phyloP scores from a whole-genome alignment of 2,113 vertebrate genomes.

The Meriones unguiculatus region DNA sequence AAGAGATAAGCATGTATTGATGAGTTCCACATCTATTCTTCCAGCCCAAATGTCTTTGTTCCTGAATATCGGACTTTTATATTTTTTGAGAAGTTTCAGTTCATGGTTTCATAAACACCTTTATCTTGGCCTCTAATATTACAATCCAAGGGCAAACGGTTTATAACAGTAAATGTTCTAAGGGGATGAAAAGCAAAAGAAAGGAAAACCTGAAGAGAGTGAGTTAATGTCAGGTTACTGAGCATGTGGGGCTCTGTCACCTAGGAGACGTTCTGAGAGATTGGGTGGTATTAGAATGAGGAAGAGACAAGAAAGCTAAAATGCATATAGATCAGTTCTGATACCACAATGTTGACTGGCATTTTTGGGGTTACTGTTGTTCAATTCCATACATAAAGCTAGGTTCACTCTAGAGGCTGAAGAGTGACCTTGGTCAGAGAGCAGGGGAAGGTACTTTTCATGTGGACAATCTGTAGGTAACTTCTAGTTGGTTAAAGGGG shows the following conservation, averaged over 20 bases:
- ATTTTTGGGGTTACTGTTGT: neutral
- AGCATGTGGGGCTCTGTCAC: neutral
- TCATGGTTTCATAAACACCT: neutral
- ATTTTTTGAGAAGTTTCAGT: neutral
- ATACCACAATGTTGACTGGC: neutral
- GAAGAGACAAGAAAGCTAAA: neutral
- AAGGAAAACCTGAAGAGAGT: neutral
- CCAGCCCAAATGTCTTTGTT: neutral
- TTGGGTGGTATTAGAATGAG: neutral
- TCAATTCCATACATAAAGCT: neutral
- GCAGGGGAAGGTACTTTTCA: neutral
- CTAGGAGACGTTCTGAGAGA: neutral
- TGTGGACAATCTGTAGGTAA: neutral
- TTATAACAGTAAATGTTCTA: slow-evolving; percentile 16
- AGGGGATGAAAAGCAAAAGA: neutral
- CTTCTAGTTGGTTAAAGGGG: neutral
- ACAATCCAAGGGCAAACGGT: neutral
- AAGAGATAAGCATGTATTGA: neutral
- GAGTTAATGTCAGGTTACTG: neutral
- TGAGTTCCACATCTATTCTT: neutral
- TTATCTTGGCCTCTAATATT: neutral
- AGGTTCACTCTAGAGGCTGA: neutral
- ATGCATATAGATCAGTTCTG: neutral
- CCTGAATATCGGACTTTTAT: neutral
- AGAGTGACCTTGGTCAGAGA: neutral